Evolutionary conservation across 2,797 vertebrate genomes (phyloP).

Genomic region (Momotus momota): DNA sequence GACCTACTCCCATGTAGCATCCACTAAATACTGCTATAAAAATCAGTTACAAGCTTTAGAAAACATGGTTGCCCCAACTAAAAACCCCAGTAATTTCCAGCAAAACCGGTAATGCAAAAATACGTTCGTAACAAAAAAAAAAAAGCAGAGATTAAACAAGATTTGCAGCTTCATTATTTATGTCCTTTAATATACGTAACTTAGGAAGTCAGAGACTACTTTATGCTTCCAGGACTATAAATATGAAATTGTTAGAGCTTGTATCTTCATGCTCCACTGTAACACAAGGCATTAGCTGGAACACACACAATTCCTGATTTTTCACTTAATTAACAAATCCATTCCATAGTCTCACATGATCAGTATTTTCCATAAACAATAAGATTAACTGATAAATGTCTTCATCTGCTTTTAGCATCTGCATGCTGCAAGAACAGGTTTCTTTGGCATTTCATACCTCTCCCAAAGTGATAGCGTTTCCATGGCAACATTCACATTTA

Average conservation of each 20-base stretch:
- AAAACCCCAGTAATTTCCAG: background rate
- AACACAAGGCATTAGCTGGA: constrained; percentile 17
- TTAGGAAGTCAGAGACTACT: background rate
- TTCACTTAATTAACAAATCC: constrained; percentile 56
- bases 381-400: constrained; percentile 50
- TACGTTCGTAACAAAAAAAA: background rate
- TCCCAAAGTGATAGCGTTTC: constrained; percentile 45
- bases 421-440: constrained; percentile 44
- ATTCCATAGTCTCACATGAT: constrained; percentile 3
- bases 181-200: background rate
- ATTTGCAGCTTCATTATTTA: background rate
- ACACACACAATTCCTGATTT: constrained; percentile 14
- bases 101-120: background rate
- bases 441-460: constrained; percentile 3
- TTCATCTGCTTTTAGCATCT: constrained; percentile 60
- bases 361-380: constrained; percentile 62
- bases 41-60: background rate
- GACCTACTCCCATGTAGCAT: background rate
- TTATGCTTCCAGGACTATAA: background rate
- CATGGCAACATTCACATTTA: constrained; percentile 50
- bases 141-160: background rate
- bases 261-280: background rate
- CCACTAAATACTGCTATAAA: background rate
- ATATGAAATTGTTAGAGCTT: constrained; percentile 4
- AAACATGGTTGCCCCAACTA: background rate